Evolutionary conservation across 1,140 invertebrate genomes (phyloP).

Genomic region (Trichomalopsis sarcophagae): DNA sequence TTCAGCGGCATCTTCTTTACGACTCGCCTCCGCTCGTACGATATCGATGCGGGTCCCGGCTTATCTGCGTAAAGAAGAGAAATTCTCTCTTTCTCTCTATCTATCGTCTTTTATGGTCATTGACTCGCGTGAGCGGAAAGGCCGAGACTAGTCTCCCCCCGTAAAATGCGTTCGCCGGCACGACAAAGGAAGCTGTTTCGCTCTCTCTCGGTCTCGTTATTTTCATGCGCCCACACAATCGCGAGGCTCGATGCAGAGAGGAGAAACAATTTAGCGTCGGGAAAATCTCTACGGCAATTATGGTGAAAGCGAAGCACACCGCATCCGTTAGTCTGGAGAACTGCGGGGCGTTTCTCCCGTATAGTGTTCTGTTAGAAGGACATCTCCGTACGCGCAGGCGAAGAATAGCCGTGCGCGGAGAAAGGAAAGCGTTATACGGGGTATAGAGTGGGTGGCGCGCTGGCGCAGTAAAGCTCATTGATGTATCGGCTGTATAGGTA

Average conservation of each 20-base stretch:
- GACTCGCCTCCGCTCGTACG: slow-evolving; percentile 83
- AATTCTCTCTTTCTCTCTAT: slow-evolving; percentile 8
- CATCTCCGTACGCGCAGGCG: too few relatives aligned
- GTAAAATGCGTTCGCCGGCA: background rate
- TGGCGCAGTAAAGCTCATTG: background rate
- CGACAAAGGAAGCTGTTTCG: background rate
- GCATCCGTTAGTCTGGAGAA: too few relatives aligned
- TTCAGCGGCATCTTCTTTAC: slow-evolving; percentile 87
- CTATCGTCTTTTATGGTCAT: slow-evolving; percentile 33
- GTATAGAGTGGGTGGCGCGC: background rate
- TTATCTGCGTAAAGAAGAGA: slow-evolving; percentile 76
- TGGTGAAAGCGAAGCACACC: background rate
- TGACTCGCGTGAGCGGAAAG: slow-evolving; percentile 26
- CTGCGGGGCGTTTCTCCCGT: too few relatives aligned
- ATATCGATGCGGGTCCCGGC: slow-evolving; percentile 83
- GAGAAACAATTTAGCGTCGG: background rate
- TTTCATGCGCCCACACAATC: background rate
- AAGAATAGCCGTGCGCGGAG: too few relatives aligned
- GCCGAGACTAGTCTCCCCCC: background rate
- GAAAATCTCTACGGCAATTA: background rate
- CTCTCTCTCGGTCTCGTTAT: background rate
- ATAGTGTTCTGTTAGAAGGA: too few relatives aligned
- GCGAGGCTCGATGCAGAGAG: background rate
- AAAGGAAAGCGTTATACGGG: background rate
- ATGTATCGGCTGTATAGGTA: background rate